A percentile compares a stretch with the other conserved stretches of the same genome.
phyloP scores from a whole-genome alignment of 2,797 vertebrate genomes.

The Aldrovandia affinis region DNA sequence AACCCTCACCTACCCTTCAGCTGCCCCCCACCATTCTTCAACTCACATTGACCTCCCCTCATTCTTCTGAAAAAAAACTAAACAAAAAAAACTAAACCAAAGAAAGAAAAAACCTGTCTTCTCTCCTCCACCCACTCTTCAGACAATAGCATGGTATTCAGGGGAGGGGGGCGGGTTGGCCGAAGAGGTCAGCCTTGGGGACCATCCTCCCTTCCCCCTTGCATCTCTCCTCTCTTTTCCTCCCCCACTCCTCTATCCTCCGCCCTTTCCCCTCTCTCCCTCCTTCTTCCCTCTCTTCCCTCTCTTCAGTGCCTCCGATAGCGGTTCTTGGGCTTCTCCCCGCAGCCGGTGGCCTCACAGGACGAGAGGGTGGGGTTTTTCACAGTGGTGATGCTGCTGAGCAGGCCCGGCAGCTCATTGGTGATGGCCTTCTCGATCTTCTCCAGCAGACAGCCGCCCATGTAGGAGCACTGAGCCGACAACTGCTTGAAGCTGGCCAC shows the following conservation, averaged over 20 bases:
- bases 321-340: conserved; percentile 95
- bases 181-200: conserved; percentile 48
- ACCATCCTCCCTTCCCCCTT: conserved; percentile 47
- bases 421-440: conserved; percentile 97
- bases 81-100: conserved; percentile 50
- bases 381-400: conserved; percentile 89
- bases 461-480: conserved; percentile 94
- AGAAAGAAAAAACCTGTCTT: conserved; percentile 33
- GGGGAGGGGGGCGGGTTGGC: conserved; percentile 51
- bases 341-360: conserved; percentile 92
- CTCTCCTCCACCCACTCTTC: conserved; percentile 55
- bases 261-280: conserved; percentile 46
- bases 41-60: conserved; percentile 53
- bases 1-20: conserved; percentile 63
- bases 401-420: conserved; percentile 88
- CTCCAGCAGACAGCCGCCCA: conserved; percentile 93
- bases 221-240: conserved; percentile 26
- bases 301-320: conserved; percentile 77
- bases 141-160: conserved; percentile 57
- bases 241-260: conserved; percentile 41
- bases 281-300: conserved; percentile 53
- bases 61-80: conserved; percentile 60
- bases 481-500: conserved; percentile 91
- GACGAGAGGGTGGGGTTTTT: conserved; percentile 90
- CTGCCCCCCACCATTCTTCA: conserved; percentile 42